Conservation (phyloP, 2,113 vertebrate genomes). For the Platichthys stellatus region DNA sequence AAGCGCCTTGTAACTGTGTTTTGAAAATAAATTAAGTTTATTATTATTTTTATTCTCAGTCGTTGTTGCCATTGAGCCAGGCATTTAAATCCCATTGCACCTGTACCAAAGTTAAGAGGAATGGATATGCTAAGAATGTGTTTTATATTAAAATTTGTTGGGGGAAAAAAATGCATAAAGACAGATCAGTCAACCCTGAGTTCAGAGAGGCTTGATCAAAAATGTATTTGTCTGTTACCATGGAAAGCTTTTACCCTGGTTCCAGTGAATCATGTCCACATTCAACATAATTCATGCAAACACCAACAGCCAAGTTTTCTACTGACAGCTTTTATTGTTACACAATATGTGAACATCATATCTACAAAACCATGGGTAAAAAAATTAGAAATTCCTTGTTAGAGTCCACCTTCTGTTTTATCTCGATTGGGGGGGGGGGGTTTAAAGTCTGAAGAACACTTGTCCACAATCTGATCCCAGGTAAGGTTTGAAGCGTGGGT, state of each 20-base stretch:
- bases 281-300: background rate
- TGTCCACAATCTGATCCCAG: conserved; percentile 40
- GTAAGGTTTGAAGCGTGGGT: background rate
- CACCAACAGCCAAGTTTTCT: conserved; percentile 31
- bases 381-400: conserved; percentile 55
- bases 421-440: background rate
- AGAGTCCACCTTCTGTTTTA: conserved; percentile 35
- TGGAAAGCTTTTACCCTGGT: too few species aligned
- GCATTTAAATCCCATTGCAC: too few species aligned
- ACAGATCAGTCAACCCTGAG: conserved; percentile 35
- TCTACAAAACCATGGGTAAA: conserved; percentile 76
- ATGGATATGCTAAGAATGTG: too few species aligned
- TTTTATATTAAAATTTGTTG: too few species aligned
- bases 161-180: background rate
- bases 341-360: conserved; percentile 67
- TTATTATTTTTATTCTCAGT: too few species aligned
- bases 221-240: too few species aligned
- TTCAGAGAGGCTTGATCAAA: conserved; percentile 25
- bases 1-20: too few species aligned
- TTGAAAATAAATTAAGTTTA: too few species aligned
- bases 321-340: conserved; percentile 72
- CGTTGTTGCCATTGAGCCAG: too few species aligned
- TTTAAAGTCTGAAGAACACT: conserved; percentile 27
- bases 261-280: background rate
- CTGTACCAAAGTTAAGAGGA: too few species aligned